Evolutionary conservation across 2,888 invertebrate genomes (phyloP), one percentile per base, ranked within the genome.

Genomic region (Lycia hirtaria): DNA sequence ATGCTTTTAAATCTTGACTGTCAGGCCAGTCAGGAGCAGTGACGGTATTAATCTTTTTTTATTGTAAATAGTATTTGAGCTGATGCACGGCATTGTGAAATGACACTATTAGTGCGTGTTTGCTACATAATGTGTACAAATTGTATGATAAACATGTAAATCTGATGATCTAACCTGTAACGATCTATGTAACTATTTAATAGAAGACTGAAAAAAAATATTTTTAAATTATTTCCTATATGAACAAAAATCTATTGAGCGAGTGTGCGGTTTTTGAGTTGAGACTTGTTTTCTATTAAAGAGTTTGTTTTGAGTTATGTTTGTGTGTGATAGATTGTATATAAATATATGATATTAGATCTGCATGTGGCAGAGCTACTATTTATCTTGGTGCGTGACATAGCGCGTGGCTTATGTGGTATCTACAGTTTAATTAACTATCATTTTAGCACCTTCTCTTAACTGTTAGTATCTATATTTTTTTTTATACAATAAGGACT

Each of bases 161-260:
- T 85, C 75, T 64, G 71, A 75, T 75, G 83, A 86, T 88, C 82
- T 87, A 76, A 84, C 77, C 73, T 81, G 72, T 76, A 76, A 75
- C 67, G 72, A 84, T 86, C 81, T 85, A 81, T 71, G 62, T 41
- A 61, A 85, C 84, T 87, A 82, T 83, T 81, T 83, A 83, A 88
- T 88, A 87, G 88, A 89, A 90, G 90, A 90, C 90, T 90, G 90
- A 90, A 78, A 81, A 78, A 80, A 79, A 85, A 9, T 81, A 80
- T 83, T 85, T 83, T 79, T 73, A 78, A 78, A 84, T 87, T 79
- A 78, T 83, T 83, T 83, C 77, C 71, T 80, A 77, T 4, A 71
- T 64, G 40, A 63, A 65, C 56, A 45, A 61, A 74, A 76, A 72
- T 65, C 68, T 73, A 72, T 75, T 71, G 70, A 67, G 68, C 72